phyloP scores from a whole-genome alignment of 2,797 vertebrate species.

The Mareca penelope region DNA sequence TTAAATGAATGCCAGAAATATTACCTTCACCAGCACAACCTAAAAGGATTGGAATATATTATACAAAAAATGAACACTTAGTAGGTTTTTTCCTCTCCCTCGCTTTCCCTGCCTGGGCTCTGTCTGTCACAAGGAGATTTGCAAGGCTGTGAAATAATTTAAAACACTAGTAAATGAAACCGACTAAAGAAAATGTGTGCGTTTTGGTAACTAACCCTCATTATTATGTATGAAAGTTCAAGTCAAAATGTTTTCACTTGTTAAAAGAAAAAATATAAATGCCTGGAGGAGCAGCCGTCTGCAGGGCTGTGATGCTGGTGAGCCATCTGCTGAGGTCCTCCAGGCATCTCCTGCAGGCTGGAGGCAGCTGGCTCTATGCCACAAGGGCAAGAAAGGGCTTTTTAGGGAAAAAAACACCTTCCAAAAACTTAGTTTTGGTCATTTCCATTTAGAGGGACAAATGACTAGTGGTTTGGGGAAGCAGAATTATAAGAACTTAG shows the following conservation, averaged over 20 bases:
- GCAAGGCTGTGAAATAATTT: slow-evolving; percentile 76
- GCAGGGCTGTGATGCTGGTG: neutral
- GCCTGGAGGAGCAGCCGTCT: slow-evolving; percentile 30
- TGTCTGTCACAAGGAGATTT: slow-evolving; percentile 76
- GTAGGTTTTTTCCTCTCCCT: neutral
- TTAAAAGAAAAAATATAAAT: neutral
- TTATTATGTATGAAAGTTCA: slow-evolving; percentile 65
- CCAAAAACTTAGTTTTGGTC: neutral
- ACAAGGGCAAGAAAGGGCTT: neutral
- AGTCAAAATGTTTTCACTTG: slow-evolving; percentile 73
- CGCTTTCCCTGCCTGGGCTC: slow-evolving; percentile 40
- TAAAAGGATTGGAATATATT: slow-evolving; percentile 85
- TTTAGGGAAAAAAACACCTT: neutral
- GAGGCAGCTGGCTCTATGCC: neutral
- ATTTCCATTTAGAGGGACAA: neutral
- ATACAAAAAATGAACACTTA: slow-evolving; percentile 75
- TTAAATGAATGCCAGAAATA: slow-evolving; percentile 85
- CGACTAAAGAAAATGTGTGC: slow-evolving; percentile 64
- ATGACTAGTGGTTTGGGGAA: accelerated
- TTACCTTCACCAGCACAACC: slow-evolving; percentile 78
- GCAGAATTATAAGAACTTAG: accelerated
- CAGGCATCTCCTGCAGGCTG: neutral
- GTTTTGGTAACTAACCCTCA: slow-evolving; percentile 71
- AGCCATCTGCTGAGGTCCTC: slow-evolving; percentile 8
- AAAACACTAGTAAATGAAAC: slow-evolving; percentile 76